Base-by-base conservation (phyloP, 2,113 vertebrate species). In the Globicephala melas region DNA sequence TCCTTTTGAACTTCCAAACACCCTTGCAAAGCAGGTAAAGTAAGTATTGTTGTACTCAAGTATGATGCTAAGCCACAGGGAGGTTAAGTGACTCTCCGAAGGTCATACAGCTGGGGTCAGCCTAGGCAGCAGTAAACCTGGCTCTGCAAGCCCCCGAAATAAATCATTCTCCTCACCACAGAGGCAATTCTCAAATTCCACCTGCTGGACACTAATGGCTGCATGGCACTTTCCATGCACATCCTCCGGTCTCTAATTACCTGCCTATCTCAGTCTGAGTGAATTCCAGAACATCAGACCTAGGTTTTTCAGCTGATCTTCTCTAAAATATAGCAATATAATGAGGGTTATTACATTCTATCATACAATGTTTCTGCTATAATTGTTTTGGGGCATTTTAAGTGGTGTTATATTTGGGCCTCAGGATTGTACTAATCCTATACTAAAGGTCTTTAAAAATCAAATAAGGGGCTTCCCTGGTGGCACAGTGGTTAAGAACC, bases 221-320 rank as follows among this genome's bases (percentile, higher is more conserved):
- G 3, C 13, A 0, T 70, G 50, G 74, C 82, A 76, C 70, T 96
- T 95, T 62, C 44, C n/a, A 67, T 71, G 47, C 67, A 71, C 53
- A 67, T 47, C 79, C 36, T 80, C 33, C 13, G 4, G 12, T 74
- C 92, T 96, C 94, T 65, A 47, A 83, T 97, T 89, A 94, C 89
- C 44, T 70, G 63, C 58, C 71, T 68, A 17, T 14, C 53, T 55
- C 70, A 47, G 50, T 87, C 74, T 67, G 70, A 94, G 73, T 44
- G 41, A 97, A 63, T 74, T 89, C 94, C 87, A 91, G 91, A 93
- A 86, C 9, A 33, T 47, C 91, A 82, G 81, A 89, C 36, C 9
- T 28, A 25, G 21, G 62, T 74, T 91, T 90, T 81, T 87, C 74
- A 96, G 82, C 79, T 90, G 90, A 92, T 65, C 58, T 63, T 88